A percentile compares a stretch with the other conserved stretches of the same genome.
Conservation (phyloP, 2,113 vertebrate genomes). For the Notechis scutatus region DNA sequence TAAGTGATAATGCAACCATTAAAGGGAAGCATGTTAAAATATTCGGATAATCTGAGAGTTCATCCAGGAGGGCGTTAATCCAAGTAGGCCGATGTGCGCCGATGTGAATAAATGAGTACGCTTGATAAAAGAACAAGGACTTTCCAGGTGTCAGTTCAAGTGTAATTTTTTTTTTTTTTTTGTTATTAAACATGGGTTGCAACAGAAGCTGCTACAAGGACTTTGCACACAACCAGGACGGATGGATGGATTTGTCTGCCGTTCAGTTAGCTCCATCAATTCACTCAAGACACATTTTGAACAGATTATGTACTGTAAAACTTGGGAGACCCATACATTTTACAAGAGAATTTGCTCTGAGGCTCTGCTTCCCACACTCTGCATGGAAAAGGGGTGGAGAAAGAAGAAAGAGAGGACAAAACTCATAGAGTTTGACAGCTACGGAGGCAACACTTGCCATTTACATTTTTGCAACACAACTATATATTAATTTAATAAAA, state of each 20-base stretch:
- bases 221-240: conserved; percentile 74
- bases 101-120: conserved; percentile 1
- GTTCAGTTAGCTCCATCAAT: conserved; percentile 80
- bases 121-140: conserved; percentile 46
- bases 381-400: conserved; percentile 76
- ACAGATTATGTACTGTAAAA: conserved; percentile 88
- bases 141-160: conserved; percentile 62
- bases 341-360: conserved; percentile 89
- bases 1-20: background rate
- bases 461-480: conserved; percentile 99
- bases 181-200: conserved; percentile 63
- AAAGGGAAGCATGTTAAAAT: conserved; percentile 50
- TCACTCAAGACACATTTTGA: conserved; percentile 86
- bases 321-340: conserved; percentile 83
- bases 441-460: conserved; percentile 99
- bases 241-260: conserved; percentile 63
- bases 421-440: conserved; percentile 99
- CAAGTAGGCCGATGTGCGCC: conserved; percentile 47
- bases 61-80: conserved; percentile 44
- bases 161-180: conserved; percentile 67
- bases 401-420: conserved; percentile 84
- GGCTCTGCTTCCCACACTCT: conserved; percentile 85
- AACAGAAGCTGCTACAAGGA: conserved; percentile 72
- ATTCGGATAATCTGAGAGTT: conserved; percentile 50
- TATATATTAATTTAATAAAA: conserved; percentile 99